A percentile compares a stretch with the other conserved stretches of the same genome.
Conservation (phyloP, 2,113 vertebrate genomes). For the Atractosteus spatula region DNA sequence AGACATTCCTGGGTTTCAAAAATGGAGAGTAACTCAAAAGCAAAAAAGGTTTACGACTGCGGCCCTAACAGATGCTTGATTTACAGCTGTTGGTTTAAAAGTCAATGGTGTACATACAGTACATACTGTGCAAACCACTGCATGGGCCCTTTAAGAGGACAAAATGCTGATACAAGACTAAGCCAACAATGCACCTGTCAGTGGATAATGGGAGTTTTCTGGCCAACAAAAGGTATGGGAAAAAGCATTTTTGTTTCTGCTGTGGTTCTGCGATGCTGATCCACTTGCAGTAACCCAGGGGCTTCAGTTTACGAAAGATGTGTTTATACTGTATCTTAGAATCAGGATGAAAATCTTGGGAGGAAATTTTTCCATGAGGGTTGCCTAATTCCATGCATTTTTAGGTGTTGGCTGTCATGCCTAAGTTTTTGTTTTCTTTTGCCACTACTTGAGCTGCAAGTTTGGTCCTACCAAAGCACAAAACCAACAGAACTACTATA, state of each 20-base stretch:
- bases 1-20: too few species aligned
- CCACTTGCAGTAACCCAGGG: not conserved
- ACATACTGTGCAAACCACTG: not conserved
- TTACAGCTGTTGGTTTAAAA: too few species aligned
- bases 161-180: not conserved
- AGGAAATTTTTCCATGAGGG: conserved; percentile 46
- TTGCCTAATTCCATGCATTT: conserved; percentile 13
- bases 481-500: too few species aligned
- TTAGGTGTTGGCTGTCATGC: too few species aligned
- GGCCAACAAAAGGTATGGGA: too few species aligned
- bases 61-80: too few species aligned
- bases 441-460: too few species aligned
- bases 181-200: not conserved
- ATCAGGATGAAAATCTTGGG: conserved; percentile 30
- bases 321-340: not conserved
- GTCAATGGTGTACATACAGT: not conserved
- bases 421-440: too few species aligned
- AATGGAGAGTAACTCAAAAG: too few species aligned
- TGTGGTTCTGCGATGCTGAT: not conserved
- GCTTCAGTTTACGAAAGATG: not conserved
- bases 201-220: not conserved
- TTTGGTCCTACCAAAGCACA: too few species aligned
- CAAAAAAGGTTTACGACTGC: too few species aligned
- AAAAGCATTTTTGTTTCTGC: not conserved
- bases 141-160: conserved; percentile 6